phyloP scores from a whole-genome alignment of 2,113 vertebrate species.

The Caranx melampygus region DNA sequence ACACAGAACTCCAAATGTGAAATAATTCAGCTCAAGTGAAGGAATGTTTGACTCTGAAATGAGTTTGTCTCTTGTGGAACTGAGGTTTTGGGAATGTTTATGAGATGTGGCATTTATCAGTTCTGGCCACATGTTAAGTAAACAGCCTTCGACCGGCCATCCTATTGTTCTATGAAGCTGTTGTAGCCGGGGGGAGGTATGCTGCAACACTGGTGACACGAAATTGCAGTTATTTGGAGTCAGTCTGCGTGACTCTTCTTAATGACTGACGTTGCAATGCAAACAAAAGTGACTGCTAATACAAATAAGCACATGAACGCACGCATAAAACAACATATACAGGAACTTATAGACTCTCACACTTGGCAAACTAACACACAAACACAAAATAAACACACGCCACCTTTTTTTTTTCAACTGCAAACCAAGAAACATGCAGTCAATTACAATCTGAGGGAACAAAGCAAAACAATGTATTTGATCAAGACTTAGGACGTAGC shows the following conservation, averaged over 20 bases:
- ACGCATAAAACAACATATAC: slow-evolving; percentile 3
- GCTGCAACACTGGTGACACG: slow-evolving; percentile 43
- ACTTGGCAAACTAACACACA: slow-evolving; percentile 16
- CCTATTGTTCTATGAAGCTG: slow-evolving; percentile 53
- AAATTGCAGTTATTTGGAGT: slow-evolving; percentile 62
- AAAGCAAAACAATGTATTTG: slow-evolving; percentile 52
- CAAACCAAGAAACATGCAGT: slow-evolving; percentile 33
- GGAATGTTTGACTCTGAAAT: slow-evolving; percentile 19
- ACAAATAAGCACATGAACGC: slow-evolving; percentile 47
- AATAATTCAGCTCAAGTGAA: neutral
- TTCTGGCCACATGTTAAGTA: slow-evolving; percentile 51
- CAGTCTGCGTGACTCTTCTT: slow-evolving; percentile 45
- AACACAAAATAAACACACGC: slow-evolving; percentile 8
- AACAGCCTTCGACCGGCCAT: slow-evolving; percentile 46
- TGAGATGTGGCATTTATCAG: slow-evolving; percentile 15
- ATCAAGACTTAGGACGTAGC: slow-evolving; percentile 52
- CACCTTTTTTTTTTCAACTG: slow-evolving; percentile 13
- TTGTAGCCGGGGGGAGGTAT: slow-evolving; percentile 16
- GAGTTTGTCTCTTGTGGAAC: slow-evolving; percentile 2
- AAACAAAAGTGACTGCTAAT: slow-evolving; percentile 60
- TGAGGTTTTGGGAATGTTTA: slow-evolving; percentile 35
- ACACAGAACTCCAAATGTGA: neutral
- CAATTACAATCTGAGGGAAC: slow-evolving; percentile 43
- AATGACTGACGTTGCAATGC: slow-evolving; percentile 47
- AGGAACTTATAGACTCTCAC: slow-evolving; percentile 23